phyloP scores from a whole-genome alignment of 2,113 vertebrate genomes.

The Trogon melanurus region DNA sequence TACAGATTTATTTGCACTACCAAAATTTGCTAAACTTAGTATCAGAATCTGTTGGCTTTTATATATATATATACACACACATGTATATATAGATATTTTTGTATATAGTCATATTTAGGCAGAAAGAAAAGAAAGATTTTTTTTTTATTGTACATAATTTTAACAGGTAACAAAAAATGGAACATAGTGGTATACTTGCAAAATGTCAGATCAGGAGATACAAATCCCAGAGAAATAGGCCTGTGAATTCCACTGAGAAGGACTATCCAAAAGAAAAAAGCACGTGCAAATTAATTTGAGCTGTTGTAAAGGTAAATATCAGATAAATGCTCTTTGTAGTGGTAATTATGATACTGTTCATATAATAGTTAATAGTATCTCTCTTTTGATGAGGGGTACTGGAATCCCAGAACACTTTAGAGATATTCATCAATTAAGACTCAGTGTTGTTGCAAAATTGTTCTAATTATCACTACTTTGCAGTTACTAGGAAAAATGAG shows the following conservation, averaged over 20 bases:
- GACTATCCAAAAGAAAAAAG: background rate
- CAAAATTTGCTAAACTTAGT: background rate
- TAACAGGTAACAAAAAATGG: background rate
- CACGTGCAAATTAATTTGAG: background rate
- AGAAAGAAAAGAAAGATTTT: background rate
- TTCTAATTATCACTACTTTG: background rate
- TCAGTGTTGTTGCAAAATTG: background rate
- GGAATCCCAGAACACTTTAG: background rate
- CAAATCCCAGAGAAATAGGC: background rate
- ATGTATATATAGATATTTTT: background rate
- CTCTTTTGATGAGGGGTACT: background rate
- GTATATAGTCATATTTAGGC: background rate
- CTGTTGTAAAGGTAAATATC: constrained; percentile 1
- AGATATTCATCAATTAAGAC: background rate
- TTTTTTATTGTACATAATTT: background rate
- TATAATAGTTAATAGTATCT: background rate
- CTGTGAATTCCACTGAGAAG: background rate
- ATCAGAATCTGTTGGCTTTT: background rate
- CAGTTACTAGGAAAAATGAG: background rate
- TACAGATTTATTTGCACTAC: background rate
- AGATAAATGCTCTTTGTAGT: background rate
- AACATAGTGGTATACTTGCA: background rate
- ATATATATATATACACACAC: no score
- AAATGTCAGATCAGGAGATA: background rate
- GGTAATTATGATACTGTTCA: background rate